Evolutionary conservation across 2,113 vertebrate species (phyloP).

Genomic region (Taxidea taxus): DNA sequence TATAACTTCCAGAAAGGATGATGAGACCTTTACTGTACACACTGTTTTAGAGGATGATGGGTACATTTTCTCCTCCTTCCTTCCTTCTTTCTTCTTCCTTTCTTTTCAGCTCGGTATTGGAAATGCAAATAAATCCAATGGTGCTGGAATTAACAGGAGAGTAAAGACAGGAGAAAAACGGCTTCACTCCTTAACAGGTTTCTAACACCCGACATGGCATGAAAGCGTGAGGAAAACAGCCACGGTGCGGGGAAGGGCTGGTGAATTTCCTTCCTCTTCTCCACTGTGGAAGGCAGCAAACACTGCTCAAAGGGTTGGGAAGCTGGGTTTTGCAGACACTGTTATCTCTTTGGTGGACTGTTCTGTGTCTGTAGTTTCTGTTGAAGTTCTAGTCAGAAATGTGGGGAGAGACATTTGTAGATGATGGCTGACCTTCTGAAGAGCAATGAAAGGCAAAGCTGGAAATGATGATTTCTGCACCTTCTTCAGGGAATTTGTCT

Average conservation of each 20-base stretch:
- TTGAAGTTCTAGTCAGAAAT: background rate
- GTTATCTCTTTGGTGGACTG: background rate
- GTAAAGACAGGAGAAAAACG: background rate
- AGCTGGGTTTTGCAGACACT: background rate
- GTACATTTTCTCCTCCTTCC: background rate
- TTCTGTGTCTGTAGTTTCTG: background rate
- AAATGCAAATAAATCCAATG: conserved; percentile 4
- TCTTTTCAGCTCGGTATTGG: background rate
- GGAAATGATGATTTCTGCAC: background rate
- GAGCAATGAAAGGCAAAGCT: background rate
- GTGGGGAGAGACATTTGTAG: background rate
- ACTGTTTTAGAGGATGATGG: background rate
- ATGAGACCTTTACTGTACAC: background rate
- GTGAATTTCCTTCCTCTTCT: background rate
- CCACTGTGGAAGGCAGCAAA: background rate
- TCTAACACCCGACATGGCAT: background rate
- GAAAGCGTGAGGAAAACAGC: background rate
- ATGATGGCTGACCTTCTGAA: background rate
- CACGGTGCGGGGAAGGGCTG: too few species aligned
- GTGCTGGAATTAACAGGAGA: background rate
- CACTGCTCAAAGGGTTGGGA: background rate
- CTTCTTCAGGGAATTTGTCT: background rate
- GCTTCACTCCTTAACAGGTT: background rate
- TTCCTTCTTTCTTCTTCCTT: too few species aligned
- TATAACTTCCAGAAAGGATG: background rate